Evolutionary conservation across 2,797 vertebrate species (phyloP).

Genomic region (Percopsis omiscomaycus): DNA sequence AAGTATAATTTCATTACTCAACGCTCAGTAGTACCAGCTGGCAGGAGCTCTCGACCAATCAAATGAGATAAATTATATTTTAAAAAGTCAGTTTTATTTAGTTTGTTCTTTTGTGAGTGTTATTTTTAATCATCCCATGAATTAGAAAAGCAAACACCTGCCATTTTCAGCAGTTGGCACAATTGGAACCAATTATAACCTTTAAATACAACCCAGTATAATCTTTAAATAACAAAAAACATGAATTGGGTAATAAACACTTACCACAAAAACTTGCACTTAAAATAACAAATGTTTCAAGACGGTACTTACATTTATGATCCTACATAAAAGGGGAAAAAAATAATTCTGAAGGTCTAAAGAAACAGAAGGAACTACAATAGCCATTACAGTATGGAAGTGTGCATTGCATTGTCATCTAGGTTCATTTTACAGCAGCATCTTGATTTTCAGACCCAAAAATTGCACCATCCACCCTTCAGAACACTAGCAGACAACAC

Average conservation of each 20-base stretch:
- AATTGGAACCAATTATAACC: neutral
- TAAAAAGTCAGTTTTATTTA: slow-evolving; percentile 24
- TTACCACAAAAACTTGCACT: neutral
- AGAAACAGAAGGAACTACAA: neutral
- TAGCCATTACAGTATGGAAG: neutral
- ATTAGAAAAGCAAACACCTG: slow-evolving; percentile 8
- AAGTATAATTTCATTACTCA: neutral
- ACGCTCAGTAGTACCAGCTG: slow-evolving; percentile 27
- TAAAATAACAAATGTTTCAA: neutral
- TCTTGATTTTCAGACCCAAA: slow-evolving; percentile 4
- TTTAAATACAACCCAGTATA: neutral
- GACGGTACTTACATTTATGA: too few species aligned
- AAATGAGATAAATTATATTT: neutral
- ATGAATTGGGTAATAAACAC: neutral
- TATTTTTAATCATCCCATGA: neutral
- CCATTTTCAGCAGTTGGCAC: slow-evolving; percentile 18
- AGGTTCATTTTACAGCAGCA: neutral
- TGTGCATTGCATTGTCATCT: neutral
- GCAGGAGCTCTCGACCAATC: slow-evolving; percentile 16
- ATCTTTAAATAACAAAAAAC: neutral
- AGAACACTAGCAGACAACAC: neutral
- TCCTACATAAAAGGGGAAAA: too few species aligned
- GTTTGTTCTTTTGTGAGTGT: neutral
- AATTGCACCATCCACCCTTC: neutral
- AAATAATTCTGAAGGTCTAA: too few species aligned